These are phyloP conservation scores for Brachystomella parvula DNA, from an alignment of 1,140 invertebrate genomes.

Conservation along the genomic window DNA sequence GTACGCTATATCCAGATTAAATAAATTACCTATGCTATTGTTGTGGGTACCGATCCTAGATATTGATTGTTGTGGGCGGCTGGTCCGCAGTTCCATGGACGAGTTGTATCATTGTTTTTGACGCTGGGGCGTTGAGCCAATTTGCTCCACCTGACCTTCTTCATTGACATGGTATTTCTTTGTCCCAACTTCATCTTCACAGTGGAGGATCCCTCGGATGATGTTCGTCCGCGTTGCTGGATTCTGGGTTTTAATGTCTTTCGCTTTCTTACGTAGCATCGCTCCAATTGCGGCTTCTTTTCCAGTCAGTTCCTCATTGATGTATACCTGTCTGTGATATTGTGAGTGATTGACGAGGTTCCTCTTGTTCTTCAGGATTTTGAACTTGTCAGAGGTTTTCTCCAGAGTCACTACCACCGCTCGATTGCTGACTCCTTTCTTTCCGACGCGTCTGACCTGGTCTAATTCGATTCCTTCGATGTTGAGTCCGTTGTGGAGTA, in stretches of 20 bases:
- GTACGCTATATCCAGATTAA: neutral
- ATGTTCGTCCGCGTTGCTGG: neutral
- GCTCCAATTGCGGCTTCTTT: neutral
- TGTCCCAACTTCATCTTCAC: neutral
- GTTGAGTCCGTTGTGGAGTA: neutral
- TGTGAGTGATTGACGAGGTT: neutral
- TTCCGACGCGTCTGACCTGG: neutral
- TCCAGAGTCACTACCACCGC: neutral
- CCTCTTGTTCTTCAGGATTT: neutral
- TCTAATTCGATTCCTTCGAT: neutral
- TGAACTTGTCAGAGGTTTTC: neutral
- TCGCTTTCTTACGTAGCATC: neutral
- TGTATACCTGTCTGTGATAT: neutral
- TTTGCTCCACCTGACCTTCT: neutral
- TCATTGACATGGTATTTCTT: neutral
- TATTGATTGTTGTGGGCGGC: too few species aligned
- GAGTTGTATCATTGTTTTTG: neutral
- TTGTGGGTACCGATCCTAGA: too few species aligned
- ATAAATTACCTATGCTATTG: neutral
- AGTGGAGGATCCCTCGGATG: neutral
- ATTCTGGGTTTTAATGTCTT: neutral
- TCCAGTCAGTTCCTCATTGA: neutral
- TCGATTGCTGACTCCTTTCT: neutral
- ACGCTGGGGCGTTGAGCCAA: too few species aligned
- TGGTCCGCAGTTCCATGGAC: neutral